Evolutionary conservation across 2,113 vertebrate species (phyloP).

Genomic region (Dicentrarchus labrax): DNA sequence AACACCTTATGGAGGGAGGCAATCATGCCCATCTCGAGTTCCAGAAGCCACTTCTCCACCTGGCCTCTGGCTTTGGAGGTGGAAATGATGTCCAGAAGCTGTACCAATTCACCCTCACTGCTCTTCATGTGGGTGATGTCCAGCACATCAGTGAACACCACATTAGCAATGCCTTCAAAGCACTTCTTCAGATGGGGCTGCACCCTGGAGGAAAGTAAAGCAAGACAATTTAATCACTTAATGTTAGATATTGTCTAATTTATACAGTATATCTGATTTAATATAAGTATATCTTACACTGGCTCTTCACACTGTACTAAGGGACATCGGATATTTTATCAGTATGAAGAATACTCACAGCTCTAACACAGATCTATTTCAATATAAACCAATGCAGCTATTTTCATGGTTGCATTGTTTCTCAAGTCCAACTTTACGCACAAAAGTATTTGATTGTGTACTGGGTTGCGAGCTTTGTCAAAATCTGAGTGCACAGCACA

Average conservation of each 20-base stretch:
- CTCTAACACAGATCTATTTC: background rate
- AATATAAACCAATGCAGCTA: background rate
- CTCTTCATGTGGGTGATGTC: slow-evolving; percentile 94
- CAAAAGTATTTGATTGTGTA: background rate
- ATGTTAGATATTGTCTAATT: background rate
- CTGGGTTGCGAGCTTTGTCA: background rate
- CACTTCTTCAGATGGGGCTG: slow-evolving; percentile 94
- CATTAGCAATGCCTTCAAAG: slow-evolving; percentile 92
- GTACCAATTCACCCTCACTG: slow-evolving; percentile 90
- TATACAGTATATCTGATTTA: background rate
- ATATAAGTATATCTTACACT: background rate
- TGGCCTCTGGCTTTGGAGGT: slow-evolving; percentile 91
- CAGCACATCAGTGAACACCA: slow-evolving; percentile 89
- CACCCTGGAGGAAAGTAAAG: slow-evolving; percentile 80
- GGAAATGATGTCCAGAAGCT: slow-evolving; percentile 87
- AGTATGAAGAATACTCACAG: background rate
- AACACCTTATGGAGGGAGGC: slow-evolving; percentile 90
- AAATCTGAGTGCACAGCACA: background rate
- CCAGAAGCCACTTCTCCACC: slow-evolving; percentile 92
- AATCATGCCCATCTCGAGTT: slow-evolving; percentile 89
- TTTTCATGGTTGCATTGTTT: background rate
- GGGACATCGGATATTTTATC: background rate
- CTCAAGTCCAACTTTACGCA: background rate
- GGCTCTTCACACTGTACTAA: background rate
- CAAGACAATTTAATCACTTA: background rate